Evolutionary conservation across 37 sponge, comb jelly and placozoan genomes (phyloP), one percentile per base, ranked within the genome.

Genomic region (Cladorhizidae sp.): DNA sequence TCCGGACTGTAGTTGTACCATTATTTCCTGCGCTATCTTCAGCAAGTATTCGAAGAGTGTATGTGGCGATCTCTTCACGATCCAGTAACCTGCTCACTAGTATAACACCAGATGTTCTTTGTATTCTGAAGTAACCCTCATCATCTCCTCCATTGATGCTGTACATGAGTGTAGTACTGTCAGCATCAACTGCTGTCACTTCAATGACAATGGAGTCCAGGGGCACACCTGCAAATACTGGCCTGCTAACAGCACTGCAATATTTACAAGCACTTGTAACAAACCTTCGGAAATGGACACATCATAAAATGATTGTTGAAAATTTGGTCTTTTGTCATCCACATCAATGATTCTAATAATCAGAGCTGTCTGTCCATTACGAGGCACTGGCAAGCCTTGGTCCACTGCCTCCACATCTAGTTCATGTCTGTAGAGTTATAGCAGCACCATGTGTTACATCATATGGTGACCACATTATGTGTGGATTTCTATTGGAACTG

Each of bases 331-430:
- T 23, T 82, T 81, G 70, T 88, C 88, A 77, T 88, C 57, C 21
- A 70, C 61, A 76, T 81, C 64, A 28, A 45, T 21, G 14, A 88
- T 41, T n/a, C 26, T 57, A 14, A 88, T 61, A 25, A 45, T 18
- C 2, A 88, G 39, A 17, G 35, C 17, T 42, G 82, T 67, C 8
- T 17, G 40, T 49, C 72, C 70, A 54, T 51, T 75, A 2, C 69
- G 56, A 38, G 70, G 31, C n/a, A n/a, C n/a, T 3, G 81, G 81
- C 22, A 39, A 41, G 12, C 88, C 88, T 32, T 70, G 63, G 52
- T 88, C 88, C 11, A 38, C 29, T 18, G 88, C 88, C 62, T 72
- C 88, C 65, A 88, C 64, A 39, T 54, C 64, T 1, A 88, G 73
- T 28, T 78, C 52, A 45, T 78, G 56, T 21, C 67, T 64, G 1